Evolutionary conservation across 2,888 invertebrate genomes (phyloP), one percentile per base, ranked within the genome.

Genomic region (Harpagoxenus sublaevis): DNA sequence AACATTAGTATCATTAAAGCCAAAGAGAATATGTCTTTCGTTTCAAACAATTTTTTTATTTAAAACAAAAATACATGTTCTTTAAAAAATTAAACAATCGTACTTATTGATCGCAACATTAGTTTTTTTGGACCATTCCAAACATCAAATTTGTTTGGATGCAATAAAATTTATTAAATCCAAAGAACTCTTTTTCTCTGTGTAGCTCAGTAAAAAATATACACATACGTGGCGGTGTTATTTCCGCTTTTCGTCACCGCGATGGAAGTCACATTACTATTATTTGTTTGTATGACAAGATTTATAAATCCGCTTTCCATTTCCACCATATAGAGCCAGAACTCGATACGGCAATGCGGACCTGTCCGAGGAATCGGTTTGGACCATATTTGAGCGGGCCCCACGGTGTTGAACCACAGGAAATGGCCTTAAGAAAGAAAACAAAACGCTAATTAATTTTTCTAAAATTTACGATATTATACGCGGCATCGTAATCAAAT

Each of bases 391-490:
- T 95, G 95, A 53, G 93, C 92, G 35, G 93, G 92, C 18, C 90
- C 92, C 10, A 86, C 88, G 15, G 94, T 93, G 9, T 96, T 96
- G 0, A 97, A 96, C 92, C 97, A 97, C 42, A 98, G 95, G 94
- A 98, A 98, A 94, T 97, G 97, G 51, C 98, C 98, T 90, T 73
- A 53, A 48, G 31, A 48, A 4, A 42, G 1, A 68, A 2, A 31
- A 60, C 18, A 2, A 28, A 66, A 31, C 3, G 12, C 0, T 8
- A 71, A 53, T 66, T 51, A 62, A 79, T 45, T 70, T 28, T 48
- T 6, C 15, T 60, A 1, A 48, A 48, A 60, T n/a, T n/a, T 31
- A 39, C 9, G 9, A 3, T 42, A 8, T 35, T 18, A 53, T 8
- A 62, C 48, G 8, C 18, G 15, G 4, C 5, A 18, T 53, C 10